Conservation (phyloP, 2,113 vertebrate genomes). For the Dinomys branickii region DNA sequence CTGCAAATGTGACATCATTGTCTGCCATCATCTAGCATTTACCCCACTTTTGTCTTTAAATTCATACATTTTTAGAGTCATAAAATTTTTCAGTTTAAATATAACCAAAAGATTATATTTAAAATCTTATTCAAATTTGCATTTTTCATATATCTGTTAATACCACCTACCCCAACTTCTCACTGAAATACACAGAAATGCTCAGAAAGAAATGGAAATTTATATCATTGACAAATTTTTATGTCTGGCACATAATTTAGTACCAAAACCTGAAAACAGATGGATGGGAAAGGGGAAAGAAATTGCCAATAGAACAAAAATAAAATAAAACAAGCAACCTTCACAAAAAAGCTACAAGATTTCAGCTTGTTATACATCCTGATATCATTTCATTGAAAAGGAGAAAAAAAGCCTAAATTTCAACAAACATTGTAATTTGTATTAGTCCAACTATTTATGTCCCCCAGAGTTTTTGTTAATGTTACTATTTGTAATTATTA, state of each 20-base stretch:
- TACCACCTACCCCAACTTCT: not conserved
- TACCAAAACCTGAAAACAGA: slow-evolving; percentile 50
- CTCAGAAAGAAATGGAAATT: slow-evolving; percentile 57
- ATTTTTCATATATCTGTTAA: slow-evolving; percentile 61
- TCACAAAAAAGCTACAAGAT: not conserved
- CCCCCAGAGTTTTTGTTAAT: not conserved
- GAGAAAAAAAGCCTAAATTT: not conserved
- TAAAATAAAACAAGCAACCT: not conserved
- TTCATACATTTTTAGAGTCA: slow-evolving; percentile 25
- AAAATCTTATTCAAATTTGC: slow-evolving; percentile 60
- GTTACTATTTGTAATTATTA: not conserved
- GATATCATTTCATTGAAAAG: not conserved
- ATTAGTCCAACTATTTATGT: not conserved
- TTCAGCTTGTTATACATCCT: not conserved
- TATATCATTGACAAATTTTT: not conserved
- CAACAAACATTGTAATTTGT: not conserved
- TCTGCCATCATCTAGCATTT: not conserved
- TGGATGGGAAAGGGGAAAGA: slow-evolving; percentile 2
- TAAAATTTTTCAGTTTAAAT: slow-evolving; percentile 39
- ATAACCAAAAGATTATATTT: slow-evolving; percentile 55
- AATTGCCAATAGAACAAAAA: slow-evolving; percentile 12
- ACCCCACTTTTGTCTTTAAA: slow-evolving; percentile 40
- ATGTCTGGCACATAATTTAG: slow-evolving; percentile 38
- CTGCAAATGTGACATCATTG: not conserved
- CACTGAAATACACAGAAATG: slow-evolving; percentile 36